These are phyloP conservation scores for Micrasema minimum DNA, from an alignment of 1,140 invertebrate genomes.

Conservation along the genomic window DNA sequence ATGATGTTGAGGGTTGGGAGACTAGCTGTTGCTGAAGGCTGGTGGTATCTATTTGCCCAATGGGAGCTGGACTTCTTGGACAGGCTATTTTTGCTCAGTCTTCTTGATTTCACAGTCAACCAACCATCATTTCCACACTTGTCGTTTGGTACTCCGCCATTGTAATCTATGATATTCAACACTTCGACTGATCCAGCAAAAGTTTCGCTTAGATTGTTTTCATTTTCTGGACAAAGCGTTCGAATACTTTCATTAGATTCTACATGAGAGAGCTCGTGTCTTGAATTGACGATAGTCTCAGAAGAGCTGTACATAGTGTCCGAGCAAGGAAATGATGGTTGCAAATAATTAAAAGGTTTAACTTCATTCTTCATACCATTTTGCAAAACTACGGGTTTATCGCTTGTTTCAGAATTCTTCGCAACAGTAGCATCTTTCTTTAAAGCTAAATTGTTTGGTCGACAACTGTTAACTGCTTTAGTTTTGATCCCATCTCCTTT, in stretches of 20 bases:
- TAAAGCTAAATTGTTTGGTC: constrained; percentile 39
- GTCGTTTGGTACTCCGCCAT: constrained; percentile 68
- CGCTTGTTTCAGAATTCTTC: constrained; percentile 27
- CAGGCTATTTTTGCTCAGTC: constrained; percentile 63
- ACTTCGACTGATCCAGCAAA: constrained; percentile 70
- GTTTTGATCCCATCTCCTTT: constrained; percentile 55
- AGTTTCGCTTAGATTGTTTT: constrained; percentile 62
- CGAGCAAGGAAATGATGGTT: constrained; percentile 43
- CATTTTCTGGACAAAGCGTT: constrained; percentile 62
- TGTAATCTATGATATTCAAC: constrained; percentile 60
- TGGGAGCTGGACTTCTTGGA: constrained; percentile 65
- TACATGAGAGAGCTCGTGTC: constrained; percentile 63
- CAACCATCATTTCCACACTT: constrained; percentile 71
- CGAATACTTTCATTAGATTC: constrained; percentile 66
- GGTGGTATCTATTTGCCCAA: constrained; percentile 74
- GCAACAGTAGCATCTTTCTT: constrained; percentile 40
- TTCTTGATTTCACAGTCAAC: constrained; percentile 73
- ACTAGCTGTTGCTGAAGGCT: constrained; percentile 75
- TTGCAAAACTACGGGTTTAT: constrained; percentile 9
- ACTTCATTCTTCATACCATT: constrained; percentile 26
- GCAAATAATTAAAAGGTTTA: constrained; percentile 27
- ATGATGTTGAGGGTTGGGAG: constrained; percentile 71
- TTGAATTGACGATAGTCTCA: constrained; percentile 66
- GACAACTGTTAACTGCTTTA: constrained; percentile 24
- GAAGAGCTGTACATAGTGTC: constrained; percentile 62